phyloP scores from a whole-genome alignment of 2,113 vertebrate species.

The Vidua macroura region DNA sequence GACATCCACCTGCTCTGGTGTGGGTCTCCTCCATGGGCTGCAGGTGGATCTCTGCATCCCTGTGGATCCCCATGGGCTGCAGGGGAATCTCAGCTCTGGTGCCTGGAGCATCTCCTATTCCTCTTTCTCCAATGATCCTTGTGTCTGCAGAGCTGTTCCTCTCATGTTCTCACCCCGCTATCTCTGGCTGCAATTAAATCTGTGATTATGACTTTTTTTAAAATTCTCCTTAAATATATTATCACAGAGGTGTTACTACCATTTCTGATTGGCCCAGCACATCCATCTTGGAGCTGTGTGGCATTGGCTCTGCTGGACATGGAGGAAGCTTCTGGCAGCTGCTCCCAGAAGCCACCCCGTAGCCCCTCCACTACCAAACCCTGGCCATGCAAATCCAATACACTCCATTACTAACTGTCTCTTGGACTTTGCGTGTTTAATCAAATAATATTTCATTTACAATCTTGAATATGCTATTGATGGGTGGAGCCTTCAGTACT shows the following conservation, averaged over 20 bases:
- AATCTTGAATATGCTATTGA: background rate
- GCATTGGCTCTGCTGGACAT: background rate
- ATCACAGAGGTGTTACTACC: background rate
- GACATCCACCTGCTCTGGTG: background rate
- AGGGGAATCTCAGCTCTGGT: background rate
- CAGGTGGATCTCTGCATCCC: background rate
- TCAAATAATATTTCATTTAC: background rate
- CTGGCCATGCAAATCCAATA: background rate
- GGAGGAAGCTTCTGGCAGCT: background rate
- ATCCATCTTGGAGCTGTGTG: background rate
- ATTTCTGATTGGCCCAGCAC: accelerated
- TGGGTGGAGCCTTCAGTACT: background rate
- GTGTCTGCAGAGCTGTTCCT: background rate
- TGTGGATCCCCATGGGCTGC: accelerated
- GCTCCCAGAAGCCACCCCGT: background rate
- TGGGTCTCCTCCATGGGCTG: background rate
- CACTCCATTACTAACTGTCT: background rate
- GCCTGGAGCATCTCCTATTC: background rate
- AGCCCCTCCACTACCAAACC: background rate
- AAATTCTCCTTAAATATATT: background rate
- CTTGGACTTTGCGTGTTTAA: background rate
- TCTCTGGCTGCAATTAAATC: background rate
- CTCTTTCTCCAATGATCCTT: background rate
- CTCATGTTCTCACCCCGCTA: accelerated
- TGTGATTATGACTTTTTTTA: background rate